A percentile compares a stretch with the other conserved stretches of the same genome.
These are phyloP conservation scores for Catostylus mosaicus DNA, from an alignment of 30 jellyfish, hydroid and myxozoan genomes.

Conservation along the genomic window DNA sequence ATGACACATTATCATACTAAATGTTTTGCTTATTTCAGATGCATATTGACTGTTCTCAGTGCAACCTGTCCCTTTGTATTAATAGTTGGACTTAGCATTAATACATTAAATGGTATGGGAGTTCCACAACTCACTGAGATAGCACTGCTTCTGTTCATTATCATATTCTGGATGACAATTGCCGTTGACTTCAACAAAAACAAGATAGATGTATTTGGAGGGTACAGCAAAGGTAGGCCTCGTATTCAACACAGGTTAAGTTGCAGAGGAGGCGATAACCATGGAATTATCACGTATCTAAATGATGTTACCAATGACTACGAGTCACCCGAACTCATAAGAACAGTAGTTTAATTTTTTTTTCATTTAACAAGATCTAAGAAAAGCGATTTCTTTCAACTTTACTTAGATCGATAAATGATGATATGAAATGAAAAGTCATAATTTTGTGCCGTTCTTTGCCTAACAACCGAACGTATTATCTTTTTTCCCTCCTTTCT, in stretches of 20 bases:
- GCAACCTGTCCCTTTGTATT: constrained; percentile 11
- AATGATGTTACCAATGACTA: neutral
- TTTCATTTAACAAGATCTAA: no score
- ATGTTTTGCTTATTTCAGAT: constrained; percentile 18
- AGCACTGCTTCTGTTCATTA: neutral
- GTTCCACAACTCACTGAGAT: constrained; percentile 47
- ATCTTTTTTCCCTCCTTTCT: no score
- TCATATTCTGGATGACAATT: constrained; percentile 41
- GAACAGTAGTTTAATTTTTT: neutral
- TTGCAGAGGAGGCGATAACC: constrained; percentile 18
- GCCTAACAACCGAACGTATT: no score
- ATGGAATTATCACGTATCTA: neutral
- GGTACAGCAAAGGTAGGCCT: neutral
- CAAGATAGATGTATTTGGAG: neutral
- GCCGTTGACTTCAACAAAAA: constrained; percentile 28
- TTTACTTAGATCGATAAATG: no score
- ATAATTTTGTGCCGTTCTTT: no score
- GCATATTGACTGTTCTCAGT: constrained; percentile 3
- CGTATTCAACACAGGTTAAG: constrained; percentile 2
- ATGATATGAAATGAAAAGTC: no score
- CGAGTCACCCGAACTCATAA: neutral
- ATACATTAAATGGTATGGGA: neutral
- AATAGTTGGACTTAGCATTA: constrained; percentile 18
- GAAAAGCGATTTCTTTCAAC: no score
- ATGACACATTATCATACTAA: constrained; percentile 10